Evolutionary conservation across 2,888 invertebrate species (phyloP).

Genomic region (Drosophila anomalata): DNA sequence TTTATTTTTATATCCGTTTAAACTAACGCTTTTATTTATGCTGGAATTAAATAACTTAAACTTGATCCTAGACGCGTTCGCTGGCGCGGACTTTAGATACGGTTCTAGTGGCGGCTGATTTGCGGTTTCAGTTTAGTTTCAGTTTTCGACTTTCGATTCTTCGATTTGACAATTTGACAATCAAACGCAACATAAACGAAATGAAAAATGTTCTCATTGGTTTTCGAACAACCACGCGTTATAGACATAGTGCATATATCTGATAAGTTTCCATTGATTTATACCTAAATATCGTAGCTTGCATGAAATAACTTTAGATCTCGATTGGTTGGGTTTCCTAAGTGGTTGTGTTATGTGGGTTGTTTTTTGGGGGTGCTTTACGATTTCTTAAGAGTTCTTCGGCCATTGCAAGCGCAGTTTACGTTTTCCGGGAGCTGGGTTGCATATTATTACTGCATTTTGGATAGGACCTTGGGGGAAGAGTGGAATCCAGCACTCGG

Average conservation of each 20-base stretch:
- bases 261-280: conserved; percentile 62
- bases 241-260: conserved; percentile 69
- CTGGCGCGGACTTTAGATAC: conserved; percentile 58
- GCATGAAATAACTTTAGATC: conserved; percentile 61
- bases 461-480: conserved; percentile 34
- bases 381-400: conserved; percentile 18
- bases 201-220: conserved; percentile 52
- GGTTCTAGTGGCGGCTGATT: conserved; percentile 69
- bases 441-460: conserved; percentile 41
- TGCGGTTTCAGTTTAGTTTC: conserved; percentile 38
- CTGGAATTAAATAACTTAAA: conserved; percentile 79
- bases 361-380: conserved; percentile 16
- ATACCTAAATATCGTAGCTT: conserved; percentile 71
- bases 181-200: conserved; percentile 65
- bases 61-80: conserved; percentile 64
- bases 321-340: conserved; percentile 39
- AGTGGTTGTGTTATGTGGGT: conserved; percentile 15
- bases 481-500: conserved; percentile 26
- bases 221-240: conserved; percentile 70
- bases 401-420: conserved; percentile 46
- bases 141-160: conserved; percentile 26
- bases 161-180: conserved; percentile 15
- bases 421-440: conserved; percentile 46
- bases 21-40: conserved; percentile 77
- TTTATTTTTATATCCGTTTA: conserved; percentile 77